Base-by-base conservation (phyloP, 2,113 vertebrate species). In the Falco punctatus region DNA sequence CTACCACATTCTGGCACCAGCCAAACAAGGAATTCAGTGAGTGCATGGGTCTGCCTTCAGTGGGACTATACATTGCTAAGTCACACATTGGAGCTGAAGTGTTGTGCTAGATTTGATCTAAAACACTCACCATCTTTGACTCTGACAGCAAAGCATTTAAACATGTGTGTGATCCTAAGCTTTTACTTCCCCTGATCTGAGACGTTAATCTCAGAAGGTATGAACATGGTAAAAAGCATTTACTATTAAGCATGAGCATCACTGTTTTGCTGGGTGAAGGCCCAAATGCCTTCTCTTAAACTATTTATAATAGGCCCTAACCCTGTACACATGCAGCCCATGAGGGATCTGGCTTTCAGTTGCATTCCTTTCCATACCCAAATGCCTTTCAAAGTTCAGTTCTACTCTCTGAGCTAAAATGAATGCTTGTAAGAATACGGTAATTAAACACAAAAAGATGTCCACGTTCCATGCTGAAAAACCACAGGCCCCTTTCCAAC, bases 401-500 rank as follows among this genome's bases (percentile, higher is more conserved):
- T 94, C 83, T 88, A 13, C 23, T 81, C 77, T 83, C n/a, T 15
- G 1, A 12, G 14, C 21, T 89, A 75, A 78, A 87, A 81, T n/a
- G 91, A 78, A 59, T 5, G 1, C 19, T 86, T 0, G 0, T 74
- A 88, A 77, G 61, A 81, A 88, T 66, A 51, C 0, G 0, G 22
- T 67, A 86, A 95, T 95, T 94, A 91, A 94, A 79, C 26, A 79
- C 61, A 92, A 91, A 88, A 87, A 92, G 57, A 84, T 44, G 18
- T 61, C 44, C 20, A 40, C 33, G 44, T 79, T 85, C 65, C 70
- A 67, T 14, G 42, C 64, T 87, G 81, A 74, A 84, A 13, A 88
- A 55, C 33, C 38, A 61, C 58, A 89, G 77, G 26, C n/a, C 0
- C 1, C 11, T 62, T 84, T 84, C 73, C 55, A 84, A 46, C 26